phyloP scores from a whole-genome alignment of 2,113 vertebrate species.

The Rhinopithecus roxellana region DNA sequence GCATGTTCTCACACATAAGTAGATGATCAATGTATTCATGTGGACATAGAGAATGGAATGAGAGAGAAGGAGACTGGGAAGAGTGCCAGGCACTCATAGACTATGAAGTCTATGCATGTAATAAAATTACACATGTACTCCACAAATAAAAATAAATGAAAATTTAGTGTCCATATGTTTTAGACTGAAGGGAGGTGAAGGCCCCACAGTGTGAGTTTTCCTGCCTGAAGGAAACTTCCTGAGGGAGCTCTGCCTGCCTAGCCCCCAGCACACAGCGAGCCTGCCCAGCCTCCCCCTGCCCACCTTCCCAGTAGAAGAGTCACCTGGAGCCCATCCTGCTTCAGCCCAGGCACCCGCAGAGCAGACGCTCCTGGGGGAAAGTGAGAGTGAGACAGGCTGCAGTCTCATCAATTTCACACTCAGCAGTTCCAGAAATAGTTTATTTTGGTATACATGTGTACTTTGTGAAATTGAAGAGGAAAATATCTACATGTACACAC shows the following conservation, averaged over 20 bases:
- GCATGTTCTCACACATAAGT: too few relatives aligned
- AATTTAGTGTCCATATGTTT: too few relatives aligned
- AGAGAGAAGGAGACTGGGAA: too few relatives aligned
- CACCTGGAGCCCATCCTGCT: too few relatives aligned
- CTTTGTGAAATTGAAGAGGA: not conserved
- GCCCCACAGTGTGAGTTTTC: not conserved
- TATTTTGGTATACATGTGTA: not conserved
- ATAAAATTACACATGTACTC: too few relatives aligned
- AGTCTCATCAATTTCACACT: not conserved
- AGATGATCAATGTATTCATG: too few relatives aligned
- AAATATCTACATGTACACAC: not conserved
- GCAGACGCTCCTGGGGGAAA: not conserved
- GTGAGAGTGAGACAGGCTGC: not conserved
- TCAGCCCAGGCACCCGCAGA: not conserved
- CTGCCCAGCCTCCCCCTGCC: rapidly evolving
- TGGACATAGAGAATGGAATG: too few relatives aligned
- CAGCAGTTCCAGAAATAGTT: not conserved
- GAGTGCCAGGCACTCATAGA: too few relatives aligned
- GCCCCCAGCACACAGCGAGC: not conserved
- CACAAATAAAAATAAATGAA: too few relatives aligned
- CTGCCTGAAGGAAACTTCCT: not conserved
- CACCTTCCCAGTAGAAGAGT: not conserved
- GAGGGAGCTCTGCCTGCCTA: not conserved
- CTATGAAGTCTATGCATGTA: too few relatives aligned
- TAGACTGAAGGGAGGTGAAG: not conserved